These are phyloP conservation scores for Varecia variegata DNA, from an alignment of 2,797 vertebrate species.

Conservation along the genomic window DNA sequence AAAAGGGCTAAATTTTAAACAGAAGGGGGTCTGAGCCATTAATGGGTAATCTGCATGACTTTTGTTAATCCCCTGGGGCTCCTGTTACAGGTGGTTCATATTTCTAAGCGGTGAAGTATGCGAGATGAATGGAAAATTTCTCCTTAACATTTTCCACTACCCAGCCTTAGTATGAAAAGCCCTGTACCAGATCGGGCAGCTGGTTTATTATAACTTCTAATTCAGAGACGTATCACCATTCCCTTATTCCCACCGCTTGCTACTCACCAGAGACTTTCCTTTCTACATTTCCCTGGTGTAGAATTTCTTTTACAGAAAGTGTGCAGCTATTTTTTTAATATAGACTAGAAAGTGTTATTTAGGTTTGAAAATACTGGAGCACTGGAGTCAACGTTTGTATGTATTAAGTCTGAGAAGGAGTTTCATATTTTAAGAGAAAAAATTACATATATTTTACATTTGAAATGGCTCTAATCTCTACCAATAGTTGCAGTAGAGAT, in stretches of 20 bases:
- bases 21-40: slow-evolving; percentile 79
- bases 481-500: background rate
- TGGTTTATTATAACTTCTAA: slow-evolving; percentile 63
- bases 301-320: slow-evolving; percentile 27
- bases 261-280: slow-evolving; percentile 43
- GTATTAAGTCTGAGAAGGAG: background rate
- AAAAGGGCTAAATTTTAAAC: slow-evolving; percentile 76
- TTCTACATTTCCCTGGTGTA: slow-evolving; percentile 5
- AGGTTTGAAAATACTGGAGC: background rate
- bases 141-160: slow-evolving; percentile 84
- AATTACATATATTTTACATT: background rate
- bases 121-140: slow-evolving; percentile 85
- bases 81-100: slow-evolving; percentile 87
- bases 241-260: background rate
- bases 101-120: slow-evolving; percentile 85
- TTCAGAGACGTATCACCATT: slow-evolving; percentile 56
- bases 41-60: slow-evolving; percentile 81
- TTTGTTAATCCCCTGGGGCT: slow-evolving; percentile 81
- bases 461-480: slow-evolving; percentile 24
- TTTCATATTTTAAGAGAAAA: slow-evolving; percentile 33
- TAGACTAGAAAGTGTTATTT: background rate
- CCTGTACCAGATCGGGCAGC: slow-evolving; percentile 55
- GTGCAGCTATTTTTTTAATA: slow-evolving; percentile 46
- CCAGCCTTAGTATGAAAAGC: slow-evolving; percentile 73
- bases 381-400: background rate